Conservation (phyloP, 2,113 vertebrate genomes). For the Catharus fuscescens region DNA sequence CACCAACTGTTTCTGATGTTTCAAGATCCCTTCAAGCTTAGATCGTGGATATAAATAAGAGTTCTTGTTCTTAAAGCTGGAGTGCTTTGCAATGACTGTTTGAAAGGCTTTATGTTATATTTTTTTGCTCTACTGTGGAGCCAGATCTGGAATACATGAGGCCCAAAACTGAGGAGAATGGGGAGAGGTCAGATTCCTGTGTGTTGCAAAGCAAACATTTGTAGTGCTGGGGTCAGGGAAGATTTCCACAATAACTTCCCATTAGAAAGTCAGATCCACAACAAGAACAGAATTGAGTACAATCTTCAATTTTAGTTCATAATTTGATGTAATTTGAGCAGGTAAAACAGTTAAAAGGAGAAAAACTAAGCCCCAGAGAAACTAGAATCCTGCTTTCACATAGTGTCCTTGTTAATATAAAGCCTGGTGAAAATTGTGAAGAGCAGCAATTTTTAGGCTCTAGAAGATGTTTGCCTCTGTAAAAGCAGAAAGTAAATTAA, state of each 20-base stretch:
- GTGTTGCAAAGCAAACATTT: neutral
- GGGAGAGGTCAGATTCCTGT: neutral
- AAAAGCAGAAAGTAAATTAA: neutral
- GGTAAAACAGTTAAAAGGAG: neutral
- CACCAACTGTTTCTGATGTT: constrained; percentile 34
- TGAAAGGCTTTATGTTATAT: neutral
- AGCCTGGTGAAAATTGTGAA: neutral
- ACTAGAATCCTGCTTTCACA: neutral
- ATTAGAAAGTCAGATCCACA: neutral
- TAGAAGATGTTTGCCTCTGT: neutral
- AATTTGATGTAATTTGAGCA: neutral
- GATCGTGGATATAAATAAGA: constrained; percentile 32
- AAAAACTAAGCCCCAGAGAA: neutral
- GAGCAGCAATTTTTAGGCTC: neutral
- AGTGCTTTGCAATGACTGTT: neutral
- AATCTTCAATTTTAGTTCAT: neutral
- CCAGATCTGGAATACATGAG: neutral
- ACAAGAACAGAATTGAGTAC: neutral
- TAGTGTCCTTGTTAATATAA: neutral
- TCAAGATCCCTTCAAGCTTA: constrained; percentile 54
- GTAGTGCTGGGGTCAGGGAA: neutral
- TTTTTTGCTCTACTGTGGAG: neutral
- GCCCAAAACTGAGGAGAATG: neutral
- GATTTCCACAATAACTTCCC: neutral
- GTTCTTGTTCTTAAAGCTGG: neutral